A percentile compares a stretch with the other conserved stretches of the same genome.
These are phyloP conservation scores for Colletes gigas DNA, from an alignment of 1,140 invertebrate species.

Conservation along the genomic window DNA sequence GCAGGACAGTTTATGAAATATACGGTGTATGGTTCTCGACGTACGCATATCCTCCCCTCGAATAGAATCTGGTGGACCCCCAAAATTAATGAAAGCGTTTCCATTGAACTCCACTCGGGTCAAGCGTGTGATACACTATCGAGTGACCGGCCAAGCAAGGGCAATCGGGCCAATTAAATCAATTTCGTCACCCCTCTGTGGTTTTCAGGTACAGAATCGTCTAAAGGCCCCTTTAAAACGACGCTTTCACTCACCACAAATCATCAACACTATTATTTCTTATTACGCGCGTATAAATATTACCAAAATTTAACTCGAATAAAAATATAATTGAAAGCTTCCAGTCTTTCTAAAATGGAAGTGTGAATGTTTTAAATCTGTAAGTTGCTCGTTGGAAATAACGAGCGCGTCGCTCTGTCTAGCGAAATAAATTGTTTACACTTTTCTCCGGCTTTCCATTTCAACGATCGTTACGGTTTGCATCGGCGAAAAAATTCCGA, in stretches of 20 bases:
- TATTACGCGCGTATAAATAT: no score
- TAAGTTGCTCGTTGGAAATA: no score
- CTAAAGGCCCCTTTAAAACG: not conserved
- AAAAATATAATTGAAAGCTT: no score
- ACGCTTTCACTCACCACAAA: not conserved
- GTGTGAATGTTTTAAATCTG: no score
- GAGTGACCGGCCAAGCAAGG: slow-evolving; percentile 41
- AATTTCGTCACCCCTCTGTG: slow-evolving; percentile 65
- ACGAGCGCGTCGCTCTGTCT: no score
- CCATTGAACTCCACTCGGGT: slow-evolving; percentile 49
- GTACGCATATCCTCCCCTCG: slow-evolving; percentile 10
- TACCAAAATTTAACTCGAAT: not conserved
- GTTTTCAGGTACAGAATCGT: slow-evolving; percentile 18
- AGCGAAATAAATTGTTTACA: no score
- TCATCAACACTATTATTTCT: not conserved
- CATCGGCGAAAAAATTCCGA: not conserved
- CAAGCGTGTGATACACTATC: slow-evolving; percentile 48
- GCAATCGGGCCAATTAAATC: slow-evolving; percentile 70
- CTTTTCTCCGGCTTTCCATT: no score
- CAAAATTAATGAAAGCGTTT: slow-evolving; percentile 61
- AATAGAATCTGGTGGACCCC: slow-evolving; percentile 13
- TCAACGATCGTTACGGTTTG: not conserved
- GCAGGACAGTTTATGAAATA: no score
- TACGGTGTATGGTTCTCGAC: no score
- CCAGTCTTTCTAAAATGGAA: no score